A percentile compares a stretch with the other conserved stretches of the same genome.
Evolutionary conservation across 2,888 invertebrate species (phyloP).

Genomic region (Eilema depressum): DNA sequence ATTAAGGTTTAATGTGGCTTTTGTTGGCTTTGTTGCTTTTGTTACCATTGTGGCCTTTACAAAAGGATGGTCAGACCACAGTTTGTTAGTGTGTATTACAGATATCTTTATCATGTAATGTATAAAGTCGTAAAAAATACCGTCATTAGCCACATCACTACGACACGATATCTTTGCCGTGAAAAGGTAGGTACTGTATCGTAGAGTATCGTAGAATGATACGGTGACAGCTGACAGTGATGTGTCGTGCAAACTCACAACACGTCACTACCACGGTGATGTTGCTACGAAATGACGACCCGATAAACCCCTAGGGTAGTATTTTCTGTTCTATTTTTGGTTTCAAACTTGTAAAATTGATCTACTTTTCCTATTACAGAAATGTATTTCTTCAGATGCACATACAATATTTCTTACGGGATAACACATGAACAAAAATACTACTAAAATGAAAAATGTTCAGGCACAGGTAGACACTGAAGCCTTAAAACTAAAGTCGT

Average conservation of each 20-base stretch:
- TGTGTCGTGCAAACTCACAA: too few relatives aligned
- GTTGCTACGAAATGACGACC: not conserved
- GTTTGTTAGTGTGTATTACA: not conserved
- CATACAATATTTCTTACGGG: not conserved
- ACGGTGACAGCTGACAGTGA: too few relatives aligned
- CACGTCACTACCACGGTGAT: not conserved
- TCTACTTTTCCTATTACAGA: too few relatives aligned
- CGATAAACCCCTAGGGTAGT: not conserved
- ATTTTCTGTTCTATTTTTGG: not conserved
- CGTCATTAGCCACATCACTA: not conserved
- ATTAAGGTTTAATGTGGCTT: not conserved
- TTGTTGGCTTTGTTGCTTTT: not conserved
- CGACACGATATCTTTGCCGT: not conserved
- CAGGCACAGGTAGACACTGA: not conserved
- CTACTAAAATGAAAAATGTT: not conserved
- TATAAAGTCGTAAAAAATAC: too few relatives aligned
- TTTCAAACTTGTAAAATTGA: not conserved
- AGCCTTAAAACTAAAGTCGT: constrained; percentile 12
- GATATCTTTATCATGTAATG: not conserved
- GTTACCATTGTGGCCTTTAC: not conserved
- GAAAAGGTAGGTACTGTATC: too few relatives aligned
- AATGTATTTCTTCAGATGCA: too few relatives aligned
- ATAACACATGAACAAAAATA: not conserved
- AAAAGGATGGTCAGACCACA: not conserved
- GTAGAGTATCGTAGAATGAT: too few relatives aligned